Percentiles rank a stretch among this genome's conserved stretches.
Conservation (phyloP, 2,888 invertebrate genomes). For the Ligdia adustata region DNA sequence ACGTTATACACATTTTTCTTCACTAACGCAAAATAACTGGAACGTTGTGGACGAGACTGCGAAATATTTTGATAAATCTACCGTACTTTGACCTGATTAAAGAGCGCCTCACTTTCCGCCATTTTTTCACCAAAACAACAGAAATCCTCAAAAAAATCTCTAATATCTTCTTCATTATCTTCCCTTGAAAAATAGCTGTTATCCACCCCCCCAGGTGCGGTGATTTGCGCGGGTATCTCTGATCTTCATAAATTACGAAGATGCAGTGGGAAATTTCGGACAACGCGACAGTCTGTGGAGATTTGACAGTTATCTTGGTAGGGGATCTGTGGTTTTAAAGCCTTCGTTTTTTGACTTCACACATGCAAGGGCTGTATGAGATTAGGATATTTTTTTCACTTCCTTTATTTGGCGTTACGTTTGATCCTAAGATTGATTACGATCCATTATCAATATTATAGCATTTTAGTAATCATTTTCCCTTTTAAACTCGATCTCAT, state of each 20-base stretch:
- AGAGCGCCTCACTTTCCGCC: background rate
- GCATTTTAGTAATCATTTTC: no score
- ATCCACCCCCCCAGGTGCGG: slow-evolving; percentile 28
- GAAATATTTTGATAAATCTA: no score
- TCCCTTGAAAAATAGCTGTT: slow-evolving; percentile 28
- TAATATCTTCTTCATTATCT: slow-evolving; percentile 27
- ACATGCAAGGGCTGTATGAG: background rate
- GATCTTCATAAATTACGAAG: slow-evolving; percentile 44
- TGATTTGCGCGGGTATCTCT: slow-evolving; percentile 30
- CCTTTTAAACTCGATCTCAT: no score
- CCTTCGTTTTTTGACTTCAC: slow-evolving; percentile 2
- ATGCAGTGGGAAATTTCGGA: slow-evolving; percentile 33
- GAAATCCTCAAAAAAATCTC: slow-evolving; percentile 19
- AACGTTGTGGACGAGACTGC: no score
- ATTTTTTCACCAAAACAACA: slow-evolving; percentile 15
- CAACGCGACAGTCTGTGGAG: slow-evolving; percentile 41
- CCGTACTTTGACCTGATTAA: slow-evolving; percentile 15
- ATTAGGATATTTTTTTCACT: background rate
- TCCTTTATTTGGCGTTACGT: no score
- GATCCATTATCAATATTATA: no score
- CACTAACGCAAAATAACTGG: no score
- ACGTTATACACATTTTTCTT: no score
- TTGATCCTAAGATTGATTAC: no score
- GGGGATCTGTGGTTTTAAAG: slow-evolving; percentile 41
- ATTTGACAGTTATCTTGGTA: slow-evolving; percentile 50